Evolutionary conservation across 35 echinoderm and acorn worm genomes (phyloP).

Genomic region (Chiridota heheva): DNA sequence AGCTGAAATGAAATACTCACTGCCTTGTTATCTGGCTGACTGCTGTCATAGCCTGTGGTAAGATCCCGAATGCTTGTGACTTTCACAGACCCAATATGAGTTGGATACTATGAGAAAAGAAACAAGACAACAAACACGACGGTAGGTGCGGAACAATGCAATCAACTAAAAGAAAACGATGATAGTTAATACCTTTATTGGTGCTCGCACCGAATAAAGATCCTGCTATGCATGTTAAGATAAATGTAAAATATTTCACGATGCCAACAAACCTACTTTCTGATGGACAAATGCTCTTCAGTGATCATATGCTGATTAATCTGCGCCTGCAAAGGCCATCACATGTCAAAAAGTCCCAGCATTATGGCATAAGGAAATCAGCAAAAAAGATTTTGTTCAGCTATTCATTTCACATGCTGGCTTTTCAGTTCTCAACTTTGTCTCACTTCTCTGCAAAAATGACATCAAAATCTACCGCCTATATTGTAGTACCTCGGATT

Average conservation of each 20-base stretch:
- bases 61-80: conserved; percentile 80
- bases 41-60: conserved; percentile 83
- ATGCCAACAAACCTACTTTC: too few relatives aligned
- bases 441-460: too few relatives aligned
- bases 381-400: too few relatives aligned
- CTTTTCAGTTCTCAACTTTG: too few relatives aligned
- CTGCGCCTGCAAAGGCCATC: too few relatives aligned
- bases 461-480: too few relatives aligned
- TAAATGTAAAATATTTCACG: not conserved
- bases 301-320: too few relatives aligned
- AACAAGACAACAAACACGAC: not conserved
- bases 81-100: conserved; percentile 46
- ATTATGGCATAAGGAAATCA: too few relatives aligned
- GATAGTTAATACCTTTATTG: not conserved
- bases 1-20: conserved; percentile 64
- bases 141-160: not conserved
- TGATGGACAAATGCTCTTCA: too few relatives aligned
- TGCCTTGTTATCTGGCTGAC: conserved; percentile 90
- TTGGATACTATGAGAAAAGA: conserved; percentile 72
- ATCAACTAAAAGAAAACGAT: not conserved
- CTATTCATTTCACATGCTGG: too few relatives aligned
- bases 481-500: too few relatives aligned
- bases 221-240: not conserved
- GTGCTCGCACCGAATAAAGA: not conserved
- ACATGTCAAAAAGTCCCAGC: too few relatives aligned